These are phyloP conservation scores for Cryptus viduatorius DNA, from an alignment of 2,888 invertebrate species.

Conservation along the genomic window DNA sequence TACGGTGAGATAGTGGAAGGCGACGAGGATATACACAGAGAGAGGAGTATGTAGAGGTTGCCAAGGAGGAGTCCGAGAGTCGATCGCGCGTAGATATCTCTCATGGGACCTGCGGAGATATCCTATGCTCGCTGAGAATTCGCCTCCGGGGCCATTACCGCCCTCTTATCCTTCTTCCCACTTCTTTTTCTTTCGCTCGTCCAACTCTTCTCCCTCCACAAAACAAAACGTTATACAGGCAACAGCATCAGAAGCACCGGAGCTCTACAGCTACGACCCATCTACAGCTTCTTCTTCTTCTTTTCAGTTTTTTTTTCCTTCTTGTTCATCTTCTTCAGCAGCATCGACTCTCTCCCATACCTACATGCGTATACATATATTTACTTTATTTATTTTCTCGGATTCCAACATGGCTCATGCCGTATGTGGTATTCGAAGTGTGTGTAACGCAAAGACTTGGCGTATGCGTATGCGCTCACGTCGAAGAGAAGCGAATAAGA, in stretches of 20 bases:
- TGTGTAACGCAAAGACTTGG: constrained; percentile 25
- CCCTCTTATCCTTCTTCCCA: constrained; percentile 68
- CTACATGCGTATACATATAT: constrained; percentile 58
- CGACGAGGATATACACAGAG: constrained; percentile 39
- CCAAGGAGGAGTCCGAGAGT: constrained; percentile 34
- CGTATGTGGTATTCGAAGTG: constrained; percentile 26
- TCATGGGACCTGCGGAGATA: constrained; percentile 61
- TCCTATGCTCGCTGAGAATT: constrained; percentile 75
- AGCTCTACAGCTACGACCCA: constrained; percentile 30
- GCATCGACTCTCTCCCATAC: constrained; percentile 22
- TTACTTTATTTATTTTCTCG: constrained; percentile 74
- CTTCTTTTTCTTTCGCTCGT: constrained; percentile 48
- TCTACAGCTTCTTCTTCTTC: constrained; percentile 37
- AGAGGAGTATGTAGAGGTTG: background rate
- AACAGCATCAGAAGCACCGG: constrained; percentile 45
- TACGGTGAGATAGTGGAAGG: constrained; percentile 32
- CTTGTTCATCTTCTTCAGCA: constrained; percentile 57
- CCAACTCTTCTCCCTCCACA: constrained; percentile 43
- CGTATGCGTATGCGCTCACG: constrained; percentile 30
- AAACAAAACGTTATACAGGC: constrained; percentile 58
- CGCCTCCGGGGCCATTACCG: constrained; percentile 76
- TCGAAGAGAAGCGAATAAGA: constrained; percentile 36
- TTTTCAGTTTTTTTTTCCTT: constrained; percentile 68
- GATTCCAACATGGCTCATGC: constrained; percentile 49
- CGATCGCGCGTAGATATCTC: constrained; percentile 70